Percentiles rank a stretch among this genome's conserved stretches.
phyloP scores from a whole-genome alignment of 2,113 vertebrate species.

The Grantiella picta region DNA sequence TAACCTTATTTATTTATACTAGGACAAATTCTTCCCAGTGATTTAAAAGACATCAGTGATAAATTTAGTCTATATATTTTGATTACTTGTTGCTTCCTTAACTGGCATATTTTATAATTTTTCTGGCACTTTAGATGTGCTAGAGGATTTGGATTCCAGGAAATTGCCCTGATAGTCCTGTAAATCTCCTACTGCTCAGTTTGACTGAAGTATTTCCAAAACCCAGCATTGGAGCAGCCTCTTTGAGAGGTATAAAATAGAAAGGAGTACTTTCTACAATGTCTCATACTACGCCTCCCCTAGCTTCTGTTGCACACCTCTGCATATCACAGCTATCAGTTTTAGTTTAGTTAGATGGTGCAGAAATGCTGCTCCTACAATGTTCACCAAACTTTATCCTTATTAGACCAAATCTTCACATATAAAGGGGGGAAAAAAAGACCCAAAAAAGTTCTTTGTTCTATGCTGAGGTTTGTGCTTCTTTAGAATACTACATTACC shows the following conservation, averaged over 20 bases:
- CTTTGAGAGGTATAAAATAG: neutral
- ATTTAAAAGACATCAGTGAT: neutral
- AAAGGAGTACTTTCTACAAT: neutral
- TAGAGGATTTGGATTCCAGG: neutral
- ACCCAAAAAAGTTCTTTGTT: neutral
- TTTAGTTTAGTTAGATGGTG: neutral
- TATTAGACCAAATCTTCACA: neutral
- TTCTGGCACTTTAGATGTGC: neutral
- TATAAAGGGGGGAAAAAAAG: rapidly evolving
- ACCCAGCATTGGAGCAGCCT: neutral
- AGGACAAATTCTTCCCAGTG: neutral
- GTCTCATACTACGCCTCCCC: neutral
- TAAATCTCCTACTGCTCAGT: neutral
- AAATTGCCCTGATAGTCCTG: neutral
- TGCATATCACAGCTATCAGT: neutral
- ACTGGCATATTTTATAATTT: neutral
- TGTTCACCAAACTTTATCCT: neutral
- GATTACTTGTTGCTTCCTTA: neutral
- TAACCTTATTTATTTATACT: neutral
- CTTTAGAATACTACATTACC: neutral
- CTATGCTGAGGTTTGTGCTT: neutral
- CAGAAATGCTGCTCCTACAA: neutral
- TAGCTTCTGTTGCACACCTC: neutral
- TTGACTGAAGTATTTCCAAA: neutral
- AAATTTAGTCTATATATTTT: neutral